Conservation (phyloP, 2,888 invertebrate genomes). For the Alloplasta piceator region DNA sequence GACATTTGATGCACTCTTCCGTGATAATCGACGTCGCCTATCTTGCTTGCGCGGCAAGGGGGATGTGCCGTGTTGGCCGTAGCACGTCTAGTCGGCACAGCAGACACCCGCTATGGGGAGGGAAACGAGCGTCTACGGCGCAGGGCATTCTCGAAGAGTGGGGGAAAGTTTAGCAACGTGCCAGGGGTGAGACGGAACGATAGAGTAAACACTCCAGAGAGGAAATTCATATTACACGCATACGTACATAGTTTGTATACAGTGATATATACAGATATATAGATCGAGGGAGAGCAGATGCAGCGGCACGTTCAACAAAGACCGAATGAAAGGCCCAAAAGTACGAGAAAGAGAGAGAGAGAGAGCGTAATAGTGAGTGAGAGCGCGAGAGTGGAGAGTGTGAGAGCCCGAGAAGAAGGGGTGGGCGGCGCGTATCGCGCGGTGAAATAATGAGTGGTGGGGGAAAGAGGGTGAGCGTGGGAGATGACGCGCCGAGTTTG, state of each 20-base stretch:
- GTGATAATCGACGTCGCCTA: neutral
- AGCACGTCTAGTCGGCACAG: neutral
- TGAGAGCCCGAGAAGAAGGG: slow-evolving; percentile 20
- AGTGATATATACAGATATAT: neutral
- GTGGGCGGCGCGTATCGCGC: slow-evolving; percentile 20
- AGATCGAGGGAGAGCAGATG: slow-evolving; percentile 6
- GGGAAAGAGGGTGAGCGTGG: slow-evolving; percentile 70
- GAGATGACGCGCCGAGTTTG: slow-evolving; percentile 79
- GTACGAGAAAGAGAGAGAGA: slow-evolving; percentile 15
- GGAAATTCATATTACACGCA: neutral
- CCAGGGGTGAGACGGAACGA: neutral
- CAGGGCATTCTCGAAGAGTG: slow-evolving; percentile 28
- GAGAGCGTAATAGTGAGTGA: slow-evolving; percentile 26
- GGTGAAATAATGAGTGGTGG: slow-evolving; percentile 6
- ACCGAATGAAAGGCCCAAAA: slow-evolving; percentile 30
- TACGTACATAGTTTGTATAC: no score
- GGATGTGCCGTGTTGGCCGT: neutral
- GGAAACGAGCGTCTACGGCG: slow-evolving; percentile 37
- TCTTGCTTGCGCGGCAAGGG: neutral
- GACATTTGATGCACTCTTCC: neutral
- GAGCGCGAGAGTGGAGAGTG: slow-evolving; percentile 1
- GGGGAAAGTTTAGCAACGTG: slow-evolving; percentile 31
- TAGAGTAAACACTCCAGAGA: slow-evolving; percentile 1
- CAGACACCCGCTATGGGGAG: slow-evolving; percentile 5
- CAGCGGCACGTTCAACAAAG: slow-evolving; percentile 19